Conservation (phyloP, 2,888 invertebrate species). For the Sclerodermus sp. region DNA sequence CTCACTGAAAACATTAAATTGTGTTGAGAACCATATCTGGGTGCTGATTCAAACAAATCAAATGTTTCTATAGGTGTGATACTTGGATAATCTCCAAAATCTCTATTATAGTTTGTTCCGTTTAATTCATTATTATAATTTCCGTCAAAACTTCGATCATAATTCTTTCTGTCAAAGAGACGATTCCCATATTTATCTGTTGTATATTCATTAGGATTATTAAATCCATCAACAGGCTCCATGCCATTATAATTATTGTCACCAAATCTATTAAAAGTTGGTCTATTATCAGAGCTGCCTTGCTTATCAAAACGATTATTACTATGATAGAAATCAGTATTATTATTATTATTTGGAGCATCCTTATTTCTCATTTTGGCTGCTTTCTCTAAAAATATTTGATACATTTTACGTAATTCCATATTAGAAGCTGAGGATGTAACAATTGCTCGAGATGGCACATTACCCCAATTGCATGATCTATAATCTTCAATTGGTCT, state of each 20-base stretch:
- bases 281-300: constrained; percentile 23
- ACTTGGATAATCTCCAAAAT: constrained; percentile 21
- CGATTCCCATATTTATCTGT: constrained; percentile 21
- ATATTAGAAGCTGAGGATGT: constrained; percentile 76
- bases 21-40: constrained; percentile 67
- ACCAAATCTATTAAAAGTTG: constrained; percentile 23
- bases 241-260: constrained; percentile 15
- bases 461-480: constrained; percentile 82
- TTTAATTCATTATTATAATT: constrained; percentile 24
- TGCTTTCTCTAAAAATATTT: constrained; percentile 67
- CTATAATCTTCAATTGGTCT: constrained; percentile 70
- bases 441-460: constrained; percentile 82
- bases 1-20: constrained; percentile 80
- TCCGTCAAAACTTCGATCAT: background rate
- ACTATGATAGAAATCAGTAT: constrained; percentile 28
- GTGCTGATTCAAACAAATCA: constrained; percentile 73
- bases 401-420: constrained; percentile 64
- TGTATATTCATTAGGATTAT: constrained; percentile 35
- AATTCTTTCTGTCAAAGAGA: constrained; percentile 20
- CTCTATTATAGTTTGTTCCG: constrained; percentile 8
- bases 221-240: background rate
- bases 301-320: constrained; percentile 31
- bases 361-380: constrained; percentile 49
- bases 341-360: constrained; percentile 15
- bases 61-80: constrained; percentile 67